Base-by-base conservation (phyloP, 1,140 invertebrate species). In the Sycophaga agraensis region DNA sequence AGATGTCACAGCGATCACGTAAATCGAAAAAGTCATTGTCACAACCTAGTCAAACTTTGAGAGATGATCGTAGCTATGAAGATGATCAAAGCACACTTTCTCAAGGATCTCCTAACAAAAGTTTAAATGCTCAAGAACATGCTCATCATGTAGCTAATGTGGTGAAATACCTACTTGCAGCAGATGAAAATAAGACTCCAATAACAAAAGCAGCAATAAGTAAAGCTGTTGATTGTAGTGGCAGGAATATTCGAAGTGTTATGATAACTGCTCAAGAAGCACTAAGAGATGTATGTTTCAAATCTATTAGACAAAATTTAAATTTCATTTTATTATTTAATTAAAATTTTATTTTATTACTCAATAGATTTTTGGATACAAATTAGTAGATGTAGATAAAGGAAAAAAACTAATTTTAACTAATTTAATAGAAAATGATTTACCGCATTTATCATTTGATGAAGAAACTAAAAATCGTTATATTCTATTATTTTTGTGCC, bases 321-420 rank as follows among this genome's bases (percentile, higher is more conserved):
- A n/a, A n/a, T n/a, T 31, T 31, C 4, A 31, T 31, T 31, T 50
- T 51, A 5, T 37, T 3, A 34, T 34, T 22, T 50, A 31, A 59
- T 35, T 60, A 16, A 54, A 43, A 53, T 43, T 17, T 5, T 46
- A 31, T 31, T 4, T 66, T n/a, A 49, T 6, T 46, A 58, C 28
- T 39, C 49, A 24, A 50, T 12, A 78, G 76, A 55, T 74, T 7
- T 77, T 77, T 65, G 76, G 76, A n/a, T 76, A 70, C n/a, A 49
- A 66, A 1, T 21, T 77, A 12, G 12, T 69, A 11, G 66, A 75
- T 40, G 16, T 69, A 11, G 69, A 40, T 28, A 17, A 24, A 46
- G 69, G 64, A 31, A 79, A n/a, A n/a, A n/a, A 73, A 34, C 72
- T 69, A 5, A 71, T 77, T 45, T 5, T 77, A 2, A 53, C 65